Evolutionary conservation across 2,113 vertebrate species (phyloP).

Genomic region (human (Homo sapiens)): DNA sequence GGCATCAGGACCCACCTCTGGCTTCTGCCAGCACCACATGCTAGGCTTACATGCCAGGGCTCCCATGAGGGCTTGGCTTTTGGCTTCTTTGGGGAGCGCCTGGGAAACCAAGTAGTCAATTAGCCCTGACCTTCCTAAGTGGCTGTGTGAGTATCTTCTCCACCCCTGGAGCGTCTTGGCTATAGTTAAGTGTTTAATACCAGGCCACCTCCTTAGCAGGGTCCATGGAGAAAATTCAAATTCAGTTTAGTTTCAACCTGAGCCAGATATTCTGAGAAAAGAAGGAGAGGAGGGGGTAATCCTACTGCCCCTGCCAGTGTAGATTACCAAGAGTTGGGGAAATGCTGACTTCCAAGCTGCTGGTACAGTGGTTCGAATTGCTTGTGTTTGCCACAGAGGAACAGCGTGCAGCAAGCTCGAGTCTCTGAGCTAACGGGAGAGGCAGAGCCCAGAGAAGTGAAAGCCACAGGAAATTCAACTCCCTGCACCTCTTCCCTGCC

Average conservation of each 20-base stretch:
- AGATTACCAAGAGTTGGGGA: conserved; percentile 1
- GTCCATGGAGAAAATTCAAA: not conserved
- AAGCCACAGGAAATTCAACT: conserved; percentile 56
- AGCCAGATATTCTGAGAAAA: not conserved
- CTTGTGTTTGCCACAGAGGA: conserved; percentile 70
- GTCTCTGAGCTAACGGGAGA: conserved; percentile 67
- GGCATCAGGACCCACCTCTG: not conserved
- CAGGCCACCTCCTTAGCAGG: not conserved
- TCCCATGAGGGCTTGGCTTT: not conserved
- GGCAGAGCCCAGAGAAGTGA: conserved; percentile 67
- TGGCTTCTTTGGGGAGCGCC: not conserved
- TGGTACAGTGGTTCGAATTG: conserved; percentile 47
- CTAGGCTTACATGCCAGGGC: not conserved
- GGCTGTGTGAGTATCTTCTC: not conserved
- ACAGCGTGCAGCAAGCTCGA: conserved; percentile 55
- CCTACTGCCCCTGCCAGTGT: not conserved
- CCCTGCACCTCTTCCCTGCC: conserved; percentile 36
- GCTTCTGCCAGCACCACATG: not conserved
- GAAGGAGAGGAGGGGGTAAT: not conserved
- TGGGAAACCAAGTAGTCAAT: not conserved
- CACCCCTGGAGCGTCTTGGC: not conserved
- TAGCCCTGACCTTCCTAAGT: not conserved
- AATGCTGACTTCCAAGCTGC: conserved; percentile 56
- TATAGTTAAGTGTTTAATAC: not conserved
- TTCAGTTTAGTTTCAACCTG: not conserved